Evolutionary conservation across 2,113 vertebrate genomes (phyloP), one percentile per base, ranked within the genome.

Genomic region (Phalacrocorax carbo): DNA sequence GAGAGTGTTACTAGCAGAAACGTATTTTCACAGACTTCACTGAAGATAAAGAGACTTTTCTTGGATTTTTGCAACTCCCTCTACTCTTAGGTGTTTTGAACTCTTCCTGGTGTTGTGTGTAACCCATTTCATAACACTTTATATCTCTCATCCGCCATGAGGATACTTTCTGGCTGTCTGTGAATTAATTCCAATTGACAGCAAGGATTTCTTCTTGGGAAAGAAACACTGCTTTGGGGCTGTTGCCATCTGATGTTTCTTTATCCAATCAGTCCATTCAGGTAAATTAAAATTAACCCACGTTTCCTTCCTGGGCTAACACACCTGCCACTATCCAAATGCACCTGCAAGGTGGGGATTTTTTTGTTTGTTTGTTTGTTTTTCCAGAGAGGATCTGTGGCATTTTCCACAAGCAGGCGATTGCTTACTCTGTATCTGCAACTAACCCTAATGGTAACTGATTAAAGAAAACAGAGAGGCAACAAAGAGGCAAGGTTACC

Each of bases 311-410:
- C 5, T 14, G 22, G 18, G 3, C 6, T 44, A 42, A 57, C 17
- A 38, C 1, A 2, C 9, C 13, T 58, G 32, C 38, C 32, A 58
- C 16, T 10, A 19, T 14, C 32, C 69, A 77, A 40, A 51, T 38
- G 40, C 4, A 81, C 29, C 34, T 60, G 17, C 4, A 32, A 18
- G 2, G 2, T 46, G 5, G 4, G 0, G 1, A 0, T 13, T 25
- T 79, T 19, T 19, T 62, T 69, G 5, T 25, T 25, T 34, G 19
- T 38, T 72, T 46, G 2, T 60, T 64, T 89, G 7, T 38, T 86
- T 83, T 88, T 65, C 36, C 52, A 78, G 38, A 55, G 15, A 66
- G 36, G 11, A 71, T 16, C 12, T 82, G 38, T 34, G 23, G n/a
- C 6, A 61, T 75, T 90, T 92, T 79, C 40, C 38, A 70, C 20